A percentile compares a stretch with the other conserved stretches of the same genome.
Evolutionary conservation across 2,797 vertebrate genomes (phyloP).

Genomic region (Lemur catta): DNA sequence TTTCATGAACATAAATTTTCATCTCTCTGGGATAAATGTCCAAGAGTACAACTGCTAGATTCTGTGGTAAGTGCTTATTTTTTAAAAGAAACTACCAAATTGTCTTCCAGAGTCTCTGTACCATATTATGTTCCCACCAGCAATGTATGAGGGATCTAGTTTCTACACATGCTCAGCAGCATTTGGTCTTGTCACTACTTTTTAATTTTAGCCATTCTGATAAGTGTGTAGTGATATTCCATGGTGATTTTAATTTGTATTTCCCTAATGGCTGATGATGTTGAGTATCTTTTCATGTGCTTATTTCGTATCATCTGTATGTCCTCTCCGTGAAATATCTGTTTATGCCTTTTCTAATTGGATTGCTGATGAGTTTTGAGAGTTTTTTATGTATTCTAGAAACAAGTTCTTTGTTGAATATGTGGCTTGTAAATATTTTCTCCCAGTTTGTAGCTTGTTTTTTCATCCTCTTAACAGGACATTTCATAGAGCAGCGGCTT

Average conservation of each 20-base stretch:
- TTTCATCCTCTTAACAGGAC: background rate
- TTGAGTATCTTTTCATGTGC: background rate
- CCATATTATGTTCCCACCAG: background rate
- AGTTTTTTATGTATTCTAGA: background rate
- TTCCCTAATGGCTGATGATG: background rate
- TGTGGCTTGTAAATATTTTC: background rate
- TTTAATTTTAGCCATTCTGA: background rate
- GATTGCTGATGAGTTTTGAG: background rate
- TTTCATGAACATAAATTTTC: background rate
- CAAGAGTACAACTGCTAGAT: background rate
- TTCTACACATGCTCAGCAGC: background rate
- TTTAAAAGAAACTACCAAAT: slow-evolving; percentile 11
- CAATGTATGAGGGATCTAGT: background rate
- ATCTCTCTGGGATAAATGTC: background rate
- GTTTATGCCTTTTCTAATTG: background rate
- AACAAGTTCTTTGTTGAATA: background rate
- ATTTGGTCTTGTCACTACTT: background rate
- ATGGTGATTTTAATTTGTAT: background rate
- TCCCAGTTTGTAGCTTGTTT: background rate
- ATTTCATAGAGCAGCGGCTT: background rate
- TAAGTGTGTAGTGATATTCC: background rate
- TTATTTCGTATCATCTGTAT: background rate
- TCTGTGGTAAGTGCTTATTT: background rate
- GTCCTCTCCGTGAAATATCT: background rate
- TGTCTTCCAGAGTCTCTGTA: background rate